Base-by-base conservation (phyloP, 1,140 invertebrate species). In the Drosophila kohkoa region DNA sequence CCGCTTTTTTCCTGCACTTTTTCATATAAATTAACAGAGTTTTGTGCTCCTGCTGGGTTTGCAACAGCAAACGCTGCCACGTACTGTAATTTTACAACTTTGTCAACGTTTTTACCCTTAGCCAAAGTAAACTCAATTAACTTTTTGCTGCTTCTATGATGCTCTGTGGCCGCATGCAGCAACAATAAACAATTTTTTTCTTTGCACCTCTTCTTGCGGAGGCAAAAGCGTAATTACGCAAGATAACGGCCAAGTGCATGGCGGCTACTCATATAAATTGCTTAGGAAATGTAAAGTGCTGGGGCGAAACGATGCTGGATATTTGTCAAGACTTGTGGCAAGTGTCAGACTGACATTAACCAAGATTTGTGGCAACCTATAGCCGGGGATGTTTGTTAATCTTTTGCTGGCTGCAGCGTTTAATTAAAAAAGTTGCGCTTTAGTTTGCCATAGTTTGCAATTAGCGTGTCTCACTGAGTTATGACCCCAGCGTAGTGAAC, bases 101-200 rank as follows among this genome's bases (percentile, higher is more conserved):
- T 89, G 80, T 89, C 81, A 88, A 88, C 85, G 80, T 88, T 88
- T 88, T 83, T 88, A 72, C 77, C 60, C 64, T 60, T 63, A 72
- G 85, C 75, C 62, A 88, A 89, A 85, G 81, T 85, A 88, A 88
- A 88, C 85, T 88, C 75, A 88, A 88, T 88, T 88, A 88, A 88
- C 85, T 89, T 89, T 89, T 89, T 89, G 71, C 83, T 67, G 70
- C 70, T 74, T 74, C 65, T 52, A 38, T 49, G 41, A 43, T 70
- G 46, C 67, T 25, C 20, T 51, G 62, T 16, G 20, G 51, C 41
- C n/a, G 41, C 28, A 38, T 65, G 51, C 63, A 55, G 77, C 77
- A 75, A 88, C 85, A 88, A 88, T 88, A 88, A 88, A 88, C 85
- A 81, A 83, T 87, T 89, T 89, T 88, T 87, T 88, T 43, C 35